Percentiles rank a stretch among this genome's conserved stretches.
Conservation (phyloP, 1,140 invertebrate genomes). For the Caenorhabditis inopinata region DNA sequence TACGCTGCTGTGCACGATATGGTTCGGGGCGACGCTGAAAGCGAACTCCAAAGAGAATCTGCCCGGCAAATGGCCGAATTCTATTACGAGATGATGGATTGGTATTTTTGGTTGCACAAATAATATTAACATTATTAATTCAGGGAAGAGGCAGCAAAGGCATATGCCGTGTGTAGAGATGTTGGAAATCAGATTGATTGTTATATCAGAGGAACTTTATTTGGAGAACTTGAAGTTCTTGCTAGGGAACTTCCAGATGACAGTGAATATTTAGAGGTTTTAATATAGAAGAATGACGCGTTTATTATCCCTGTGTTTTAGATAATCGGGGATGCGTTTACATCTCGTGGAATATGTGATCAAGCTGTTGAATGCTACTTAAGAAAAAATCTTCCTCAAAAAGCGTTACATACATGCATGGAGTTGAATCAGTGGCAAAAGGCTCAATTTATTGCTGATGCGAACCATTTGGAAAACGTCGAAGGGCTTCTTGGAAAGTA, state of each 20-base stretch:
- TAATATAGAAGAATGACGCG: too few species aligned
- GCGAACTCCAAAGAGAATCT: not conserved
- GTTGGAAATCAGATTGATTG: not conserved
- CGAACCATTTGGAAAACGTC: not conserved
- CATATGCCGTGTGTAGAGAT: not conserved
- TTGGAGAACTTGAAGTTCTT: not conserved
- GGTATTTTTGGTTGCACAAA: too few species aligned
- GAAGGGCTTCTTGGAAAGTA: not conserved
- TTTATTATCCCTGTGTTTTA: not conserved
- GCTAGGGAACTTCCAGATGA: not conserved
- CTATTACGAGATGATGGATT: not conserved
- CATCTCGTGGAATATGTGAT: not conserved
- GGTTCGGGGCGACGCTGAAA: not conserved
- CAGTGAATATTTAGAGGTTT: not conserved
- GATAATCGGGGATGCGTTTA: not conserved
- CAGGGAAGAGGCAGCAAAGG: not conserved
- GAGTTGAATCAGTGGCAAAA: slow-evolving; percentile 19
- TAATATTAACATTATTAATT: too few species aligned
- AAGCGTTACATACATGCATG: not conserved
- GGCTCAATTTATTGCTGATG: not conserved
- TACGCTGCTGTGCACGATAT: not conserved
- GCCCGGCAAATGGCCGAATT: not conserved
- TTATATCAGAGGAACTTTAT: not conserved
- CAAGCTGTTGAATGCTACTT: slow-evolving; percentile 2
- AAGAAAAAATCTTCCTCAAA: not conserved